A percentile compares a stretch with the other conserved stretches of the same genome.
Evolutionary conservation across 1,140 invertebrate genomes (phyloP).

Genomic region (Orius laevigatus): DNA sequence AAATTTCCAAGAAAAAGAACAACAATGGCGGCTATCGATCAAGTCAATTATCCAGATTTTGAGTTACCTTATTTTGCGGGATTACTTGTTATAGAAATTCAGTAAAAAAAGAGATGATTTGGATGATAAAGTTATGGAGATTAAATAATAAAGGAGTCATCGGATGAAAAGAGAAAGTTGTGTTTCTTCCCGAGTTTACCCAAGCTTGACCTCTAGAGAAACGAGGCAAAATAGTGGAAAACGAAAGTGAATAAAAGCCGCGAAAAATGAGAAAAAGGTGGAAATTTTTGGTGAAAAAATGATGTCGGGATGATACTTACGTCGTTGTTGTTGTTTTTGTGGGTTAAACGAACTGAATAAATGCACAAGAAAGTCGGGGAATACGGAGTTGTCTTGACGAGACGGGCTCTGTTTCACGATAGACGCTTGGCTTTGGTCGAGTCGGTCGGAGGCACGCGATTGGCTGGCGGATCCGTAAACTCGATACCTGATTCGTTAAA

Average conservation of each 20-base stretch:
- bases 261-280: background rate
- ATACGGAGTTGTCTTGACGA: background rate
- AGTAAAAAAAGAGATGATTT: background rate
- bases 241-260: background rate
- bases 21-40: no score
- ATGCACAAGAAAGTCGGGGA: background rate
- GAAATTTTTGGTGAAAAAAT: background rate
- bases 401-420: background rate
- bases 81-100: background rate
- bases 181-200: no score
- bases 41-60: background rate
- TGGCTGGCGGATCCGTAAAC: background rate
- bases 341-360: background rate
- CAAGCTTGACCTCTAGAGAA: no score
- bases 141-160: no score
- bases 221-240: no score
- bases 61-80: background rate
- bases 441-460: conserved; percentile 4
- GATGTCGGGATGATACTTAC: background rate
- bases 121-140: background rate
- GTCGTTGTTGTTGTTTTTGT: background rate
- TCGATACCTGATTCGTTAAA: conserved; percentile 13
- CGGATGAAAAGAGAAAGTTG: no score
- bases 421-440: conserved; percentile 3
- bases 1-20: background rate